Percentiles rank a stretch among this genome's conserved stretches.
Evolutionary conservation across 2,113 vertebrate genomes (phyloP).

Genomic region (Halichoerus grypus): DNA sequence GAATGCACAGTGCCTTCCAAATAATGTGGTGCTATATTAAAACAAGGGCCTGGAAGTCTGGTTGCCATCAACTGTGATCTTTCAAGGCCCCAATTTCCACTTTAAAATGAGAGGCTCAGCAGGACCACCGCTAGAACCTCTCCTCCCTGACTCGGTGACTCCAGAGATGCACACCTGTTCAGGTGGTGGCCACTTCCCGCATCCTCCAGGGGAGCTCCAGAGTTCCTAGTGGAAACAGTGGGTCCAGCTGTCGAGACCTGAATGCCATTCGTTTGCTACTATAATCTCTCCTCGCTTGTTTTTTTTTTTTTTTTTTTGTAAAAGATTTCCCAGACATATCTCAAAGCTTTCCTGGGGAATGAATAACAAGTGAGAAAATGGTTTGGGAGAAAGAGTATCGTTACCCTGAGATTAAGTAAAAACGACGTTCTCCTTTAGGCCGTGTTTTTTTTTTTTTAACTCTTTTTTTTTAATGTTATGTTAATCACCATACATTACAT

Average conservation of each 20-base stretch:
- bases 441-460: no score
- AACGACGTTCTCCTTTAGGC: background rate
- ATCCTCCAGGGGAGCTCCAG: background rate
- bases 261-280: background rate
- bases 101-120: background rate
- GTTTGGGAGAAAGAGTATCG: background rate
- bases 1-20: background rate
- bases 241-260: background rate
- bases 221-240: background rate
- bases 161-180: background rate
- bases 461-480: no score
- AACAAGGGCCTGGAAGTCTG: background rate
- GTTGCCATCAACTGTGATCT: background rate
- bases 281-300: background rate
- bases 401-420: background rate
- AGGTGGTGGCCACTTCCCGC: fast-evolving
- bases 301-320: background rate
- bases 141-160: fast-evolving
- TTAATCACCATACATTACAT: no score
- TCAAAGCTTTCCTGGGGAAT: background rate
- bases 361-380: background rate
- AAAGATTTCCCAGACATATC: background rate
- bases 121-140: background rate
- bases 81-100: background rate
- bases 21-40: fast-evolving